Percentiles rank a stretch among this genome's conserved stretches.
Evolutionary conservation across 2,113 vertebrate genomes (phyloP).

Genomic region (Carassius auratus): DNA sequence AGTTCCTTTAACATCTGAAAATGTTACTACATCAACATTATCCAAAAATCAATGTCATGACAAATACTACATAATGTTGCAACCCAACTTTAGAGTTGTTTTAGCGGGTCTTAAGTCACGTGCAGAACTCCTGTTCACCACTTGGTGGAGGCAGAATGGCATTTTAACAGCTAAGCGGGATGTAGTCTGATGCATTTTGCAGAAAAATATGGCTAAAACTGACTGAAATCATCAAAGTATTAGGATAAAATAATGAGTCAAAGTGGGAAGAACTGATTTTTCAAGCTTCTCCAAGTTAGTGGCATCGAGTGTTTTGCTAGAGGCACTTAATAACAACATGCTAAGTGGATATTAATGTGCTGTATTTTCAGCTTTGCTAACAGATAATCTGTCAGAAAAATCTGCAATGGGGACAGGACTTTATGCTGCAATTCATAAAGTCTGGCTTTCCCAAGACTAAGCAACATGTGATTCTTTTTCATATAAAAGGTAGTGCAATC

Average conservation of each 20-base stretch:
- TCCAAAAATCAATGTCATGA: not conserved
- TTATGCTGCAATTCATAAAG: not conserved
- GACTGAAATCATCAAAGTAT: not conserved
- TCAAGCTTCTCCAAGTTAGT: not conserved
- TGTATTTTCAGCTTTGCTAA: not conserved
- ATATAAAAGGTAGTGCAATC: not conserved
- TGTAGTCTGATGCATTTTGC: not conserved
- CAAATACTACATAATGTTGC: not conserved
- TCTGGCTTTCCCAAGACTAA: not conserved
- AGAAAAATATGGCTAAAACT: not conserved
- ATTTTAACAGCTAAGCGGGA: not conserved
- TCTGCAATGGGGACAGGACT: not conserved
- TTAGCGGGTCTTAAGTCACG: not conserved
- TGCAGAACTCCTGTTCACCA: not conserved
- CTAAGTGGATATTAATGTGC: not conserved
- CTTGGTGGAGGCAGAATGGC: not conserved
- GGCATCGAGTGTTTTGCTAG: not conserved
- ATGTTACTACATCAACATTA: not conserved
- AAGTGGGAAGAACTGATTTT: not conserved
- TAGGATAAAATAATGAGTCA: not conserved
- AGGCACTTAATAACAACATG: not conserved
- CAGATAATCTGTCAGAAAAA: not conserved
- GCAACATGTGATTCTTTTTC: not conserved
- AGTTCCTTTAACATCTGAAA: not conserved
- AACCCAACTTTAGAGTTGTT: not conserved